Evolutionary conservation across 1,140 invertebrate genomes (phyloP).

Genomic region (Drosophila kepulauana): DNA sequence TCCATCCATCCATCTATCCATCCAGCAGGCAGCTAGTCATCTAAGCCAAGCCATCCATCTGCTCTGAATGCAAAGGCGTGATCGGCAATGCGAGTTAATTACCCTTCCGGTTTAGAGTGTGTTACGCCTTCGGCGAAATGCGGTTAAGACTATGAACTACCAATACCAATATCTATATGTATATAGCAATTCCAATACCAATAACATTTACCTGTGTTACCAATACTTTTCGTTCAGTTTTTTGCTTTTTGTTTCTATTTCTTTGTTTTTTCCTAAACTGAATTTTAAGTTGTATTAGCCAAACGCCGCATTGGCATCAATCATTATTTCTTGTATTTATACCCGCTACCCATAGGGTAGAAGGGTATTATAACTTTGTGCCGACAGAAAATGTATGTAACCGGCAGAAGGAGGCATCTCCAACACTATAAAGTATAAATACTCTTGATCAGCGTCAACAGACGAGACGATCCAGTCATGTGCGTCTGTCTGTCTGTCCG

Average conservation of each 20-base stretch:
- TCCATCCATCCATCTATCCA: constrained; percentile 37
- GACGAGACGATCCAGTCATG: too few relatives aligned
- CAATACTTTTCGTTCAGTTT: constrained; percentile 54
- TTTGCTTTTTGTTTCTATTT: constrained; percentile 31
- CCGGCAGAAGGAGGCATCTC: too few relatives aligned
- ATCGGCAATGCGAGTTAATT: constrained; percentile 84
- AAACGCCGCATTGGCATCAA: constrained; percentile 73
- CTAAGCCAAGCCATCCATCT: constrained; percentile 41
- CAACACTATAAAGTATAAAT: too few relatives aligned
- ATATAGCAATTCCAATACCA: constrained; percentile 8
- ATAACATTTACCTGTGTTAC: constrained; percentile 9
- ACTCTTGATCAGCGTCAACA: too few relatives aligned
- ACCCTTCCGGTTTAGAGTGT: constrained; percentile 84
- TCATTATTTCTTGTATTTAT: constrained; percentile 58
- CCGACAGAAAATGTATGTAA: too few relatives aligned
- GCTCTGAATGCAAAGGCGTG: constrained; percentile 81
- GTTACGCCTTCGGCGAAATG: constrained; percentile 83
- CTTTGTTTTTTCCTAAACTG: constrained; percentile 64
- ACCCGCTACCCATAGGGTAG: too few relatives aligned
- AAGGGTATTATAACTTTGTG: too few relatives aligned
- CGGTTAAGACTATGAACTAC: constrained; percentile 76
- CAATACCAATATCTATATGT: constrained; percentile 35
- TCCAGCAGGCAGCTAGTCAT: constrained; percentile 17
- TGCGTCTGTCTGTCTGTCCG: too few relatives aligned
- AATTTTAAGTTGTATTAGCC: constrained; percentile 81